Evolutionary conservation across 1,140 invertebrate species (phyloP).

Genomic region (Hycleus phaleratus): DNA sequence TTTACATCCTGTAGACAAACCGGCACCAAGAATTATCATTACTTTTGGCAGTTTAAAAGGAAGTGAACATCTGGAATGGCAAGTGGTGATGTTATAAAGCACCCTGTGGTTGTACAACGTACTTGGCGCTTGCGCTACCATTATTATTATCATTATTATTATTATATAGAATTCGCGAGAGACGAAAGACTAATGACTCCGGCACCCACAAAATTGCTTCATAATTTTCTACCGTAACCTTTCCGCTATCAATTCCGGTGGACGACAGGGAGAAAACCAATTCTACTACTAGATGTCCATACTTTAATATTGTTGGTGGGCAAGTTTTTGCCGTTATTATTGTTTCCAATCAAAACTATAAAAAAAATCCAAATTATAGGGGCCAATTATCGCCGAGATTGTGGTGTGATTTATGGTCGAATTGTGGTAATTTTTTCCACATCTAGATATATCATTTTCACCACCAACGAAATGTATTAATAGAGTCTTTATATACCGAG

Average conservation of each 20-base stretch:
- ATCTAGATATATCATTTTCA: too few species aligned
- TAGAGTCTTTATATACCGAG: too few species aligned
- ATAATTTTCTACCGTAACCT: slow-evolving; percentile 40
- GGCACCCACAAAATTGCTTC: slow-evolving; percentile 39
- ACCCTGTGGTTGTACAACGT: slow-evolving; percentile 15
- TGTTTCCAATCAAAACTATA: too few species aligned
- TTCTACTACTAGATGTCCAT: slow-evolving; percentile 24
- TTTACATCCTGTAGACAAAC: too few species aligned
- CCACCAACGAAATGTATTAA: too few species aligned
- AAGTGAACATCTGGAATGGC: slow-evolving; percentile 23
- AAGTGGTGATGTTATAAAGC: slow-evolving; percentile 27
- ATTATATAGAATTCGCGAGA: slow-evolving; percentile 3
- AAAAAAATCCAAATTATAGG: not conserved
- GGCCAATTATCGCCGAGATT: slow-evolving; percentile 9
- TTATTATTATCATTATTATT: too few species aligned
- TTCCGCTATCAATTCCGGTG: slow-evolving; percentile 37
- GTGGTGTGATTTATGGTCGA: slow-evolving; percentile 8
- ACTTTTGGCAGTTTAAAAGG: slow-evolving; percentile 24
- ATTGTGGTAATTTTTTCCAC: not conserved
- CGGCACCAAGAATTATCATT: slow-evolving; percentile 13
- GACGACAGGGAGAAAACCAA: slow-evolving; percentile 18
- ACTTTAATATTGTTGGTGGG: slow-evolving; percentile 21
- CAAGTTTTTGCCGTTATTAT: not conserved
- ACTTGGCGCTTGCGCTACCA: slow-evolving; percentile 9
- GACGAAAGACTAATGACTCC: slow-evolving; percentile 36